Base-by-base conservation (phyloP, 2,888 invertebrate species). In the Limnephilus rhombicus region DNA sequence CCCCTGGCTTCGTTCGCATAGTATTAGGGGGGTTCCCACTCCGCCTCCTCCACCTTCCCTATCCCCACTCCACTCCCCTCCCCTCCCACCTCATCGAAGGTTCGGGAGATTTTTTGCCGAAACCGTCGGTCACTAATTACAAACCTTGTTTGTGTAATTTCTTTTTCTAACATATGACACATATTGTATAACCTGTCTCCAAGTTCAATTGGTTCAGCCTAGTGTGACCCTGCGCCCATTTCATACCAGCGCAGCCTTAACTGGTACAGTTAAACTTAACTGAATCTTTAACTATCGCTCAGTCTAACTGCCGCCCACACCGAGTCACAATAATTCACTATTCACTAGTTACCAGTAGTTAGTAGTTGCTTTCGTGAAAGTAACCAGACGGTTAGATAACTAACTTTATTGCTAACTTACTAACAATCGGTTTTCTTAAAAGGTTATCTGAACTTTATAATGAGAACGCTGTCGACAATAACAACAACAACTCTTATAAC, bases 391-490 rank as follows among this genome's bases (percentile, higher is more conserved):
- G 68, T 68, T 68, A n/a, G 68, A 68, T 68, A 68, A 68, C 68
- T 53, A 4, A 53, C 53, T 24, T 24, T 68, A 24, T 24, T 18
- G 68, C n/a, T n/a, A n/a, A 68, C 68, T 68, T 68, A 24, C 68
- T 68, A 68, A 68, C 68, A 68, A 68, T 68, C 68, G 68, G 68
- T 68, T n/a, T 68, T 68, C 24, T 68, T n/a, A n/a, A 68, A 68
- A 68, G 68, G 68, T 68, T 68, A 68, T 68, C 68, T 68, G 68
- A 68, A 68, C 68, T 68, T 68, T n/a, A 68, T 68, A 68, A 68
- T n/a, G 68, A 68, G 68, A 68, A 68, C 68, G 68, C 68, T 24
- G 24, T 68, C 68, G n/a, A 68, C 68, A 68, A 68, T 24, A 68
- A 68, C 24, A 68, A 24, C 41, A 41, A 24, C 9, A 41, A 9